These are phyloP conservation scores for Syrphus vitripennis DNA, from an alignment of 2,888 invertebrate genomes.

Conservation along the genomic window DNA sequence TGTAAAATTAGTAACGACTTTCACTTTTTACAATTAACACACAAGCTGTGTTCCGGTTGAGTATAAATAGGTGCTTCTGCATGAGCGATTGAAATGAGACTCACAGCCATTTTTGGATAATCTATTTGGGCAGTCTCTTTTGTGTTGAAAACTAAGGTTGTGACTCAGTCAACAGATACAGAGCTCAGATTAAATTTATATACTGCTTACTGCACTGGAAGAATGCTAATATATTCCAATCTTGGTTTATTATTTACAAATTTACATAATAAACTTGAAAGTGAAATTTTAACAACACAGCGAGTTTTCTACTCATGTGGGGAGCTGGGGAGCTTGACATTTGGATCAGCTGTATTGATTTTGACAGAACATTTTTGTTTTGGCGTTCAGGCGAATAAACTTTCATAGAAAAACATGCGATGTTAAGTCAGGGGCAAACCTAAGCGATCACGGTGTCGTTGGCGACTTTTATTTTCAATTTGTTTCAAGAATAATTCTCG, in stretches of 20 bases:
- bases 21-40: conserved; percentile 31
- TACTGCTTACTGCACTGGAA: background rate
- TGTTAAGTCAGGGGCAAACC: background rate
- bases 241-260: conserved; percentile 12
- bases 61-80: conserved; percentile 16
- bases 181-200: background rate
- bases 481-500: too few species aligned
- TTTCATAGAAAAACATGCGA: background rate
- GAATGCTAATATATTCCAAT: background rate
- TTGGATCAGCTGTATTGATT: background rate
- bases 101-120: conserved; percentile 54
- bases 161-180: conserved; percentile 38
- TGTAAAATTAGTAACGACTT: conserved; percentile 43
- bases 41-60: background rate
- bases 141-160: background rate
- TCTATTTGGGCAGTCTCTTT: conserved; percentile 8
- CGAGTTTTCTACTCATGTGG: background rate
- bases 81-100: conserved; percentile 43
- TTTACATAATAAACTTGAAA: conserved; percentile 26
- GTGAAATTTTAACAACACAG: background rate
- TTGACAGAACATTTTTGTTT: background rate
- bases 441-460: too few species aligned
- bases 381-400: background rate
- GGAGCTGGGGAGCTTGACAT: background rate
- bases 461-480: too few species aligned